A percentile compares a stretch with the other conserved stretches of the same genome.
Evolutionary conservation across 1,140 invertebrate genomes (phyloP).

Genomic region (Rhyzopertha dominica): DNA sequence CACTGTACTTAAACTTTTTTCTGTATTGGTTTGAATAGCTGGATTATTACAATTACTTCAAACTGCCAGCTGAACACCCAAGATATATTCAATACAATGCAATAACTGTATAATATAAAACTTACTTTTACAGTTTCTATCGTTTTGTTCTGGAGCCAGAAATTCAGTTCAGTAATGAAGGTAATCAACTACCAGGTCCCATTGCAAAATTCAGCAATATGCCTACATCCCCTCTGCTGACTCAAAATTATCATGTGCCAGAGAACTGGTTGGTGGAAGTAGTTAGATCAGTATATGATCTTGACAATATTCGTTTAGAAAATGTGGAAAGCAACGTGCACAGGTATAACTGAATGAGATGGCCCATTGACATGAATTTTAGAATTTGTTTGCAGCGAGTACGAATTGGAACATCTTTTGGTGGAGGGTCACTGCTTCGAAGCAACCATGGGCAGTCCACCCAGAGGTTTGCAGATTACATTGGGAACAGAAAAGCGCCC

Average conservation of each 20-base stretch:
- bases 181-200: slow-evolving; percentile 63
- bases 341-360: slow-evolving; percentile 49
- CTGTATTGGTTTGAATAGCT: no score
- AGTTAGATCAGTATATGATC: slow-evolving; percentile 89
- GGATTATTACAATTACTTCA: no score
- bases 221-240: slow-evolving; percentile 89
- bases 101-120: slow-evolving; percentile 1
- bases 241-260: slow-evolving; percentile 91
- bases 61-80: no score
- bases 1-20: no score
- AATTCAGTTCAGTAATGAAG: slow-evolving; percentile 68
- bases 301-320: slow-evolving; percentile 94
- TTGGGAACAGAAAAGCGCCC: slow-evolving; percentile 79
- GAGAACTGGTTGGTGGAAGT: slow-evolving; percentile 98
- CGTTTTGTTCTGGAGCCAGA: slow-evolving; percentile 92
- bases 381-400: slow-evolving; percentile 64
- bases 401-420: slow-evolving; percentile 86
- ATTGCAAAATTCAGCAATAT: slow-evolving; percentile 81
- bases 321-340: slow-evolving; percentile 74
- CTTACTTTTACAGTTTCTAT: slow-evolving; percentile 71
- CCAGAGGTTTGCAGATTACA: slow-evolving; percentile 92
- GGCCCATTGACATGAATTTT: slow-evolving; percentile 1
- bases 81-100: neutral
- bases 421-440: slow-evolving; percentile 98
- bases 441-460: slow-evolving; percentile 82